phyloP scores from a whole-genome alignment of 2,113 vertebrate genomes.

The Chloroceryle aenea region DNA sequence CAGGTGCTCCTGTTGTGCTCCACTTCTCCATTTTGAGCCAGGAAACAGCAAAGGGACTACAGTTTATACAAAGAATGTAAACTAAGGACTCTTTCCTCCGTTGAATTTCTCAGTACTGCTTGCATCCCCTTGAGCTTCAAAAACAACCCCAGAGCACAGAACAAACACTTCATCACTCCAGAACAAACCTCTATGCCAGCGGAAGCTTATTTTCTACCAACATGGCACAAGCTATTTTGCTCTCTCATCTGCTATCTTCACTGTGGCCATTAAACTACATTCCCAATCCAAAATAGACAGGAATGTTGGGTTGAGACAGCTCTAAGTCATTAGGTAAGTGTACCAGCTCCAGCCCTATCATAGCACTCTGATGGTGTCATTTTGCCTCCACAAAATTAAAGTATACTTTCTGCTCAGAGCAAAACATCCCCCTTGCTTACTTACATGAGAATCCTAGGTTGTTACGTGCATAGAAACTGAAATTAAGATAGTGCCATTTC shows the following conservation, averaged over 20 bases:
- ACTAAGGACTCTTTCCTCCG: neutral
- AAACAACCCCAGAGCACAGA: neutral
- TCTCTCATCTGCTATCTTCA: neutral
- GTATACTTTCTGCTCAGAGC: neutral
- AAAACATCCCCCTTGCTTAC: neutral
- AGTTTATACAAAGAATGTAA: neutral
- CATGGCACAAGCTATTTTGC: neutral
- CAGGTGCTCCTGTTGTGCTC: neutral
- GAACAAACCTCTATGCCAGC: neutral
- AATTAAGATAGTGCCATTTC: neutral
- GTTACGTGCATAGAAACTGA: neutral
- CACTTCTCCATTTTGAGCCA: neutral
- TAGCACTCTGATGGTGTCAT: neutral
- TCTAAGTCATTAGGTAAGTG: neutral
- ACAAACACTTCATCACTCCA: neutral
- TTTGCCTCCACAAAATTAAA: neutral
- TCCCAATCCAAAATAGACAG: neutral
- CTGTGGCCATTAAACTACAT: neutral
- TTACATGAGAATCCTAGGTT: neutral
- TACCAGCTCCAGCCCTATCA: neutral
- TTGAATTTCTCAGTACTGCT: neutral
- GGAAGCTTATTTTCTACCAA: neutral
- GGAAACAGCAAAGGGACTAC: neutral
- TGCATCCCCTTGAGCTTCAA: neutral
- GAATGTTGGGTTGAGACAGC: neutral